Evolutionary conservation across 2,797 vertebrate species (phyloP).

Genomic region (Galaxias olidus): DNA sequence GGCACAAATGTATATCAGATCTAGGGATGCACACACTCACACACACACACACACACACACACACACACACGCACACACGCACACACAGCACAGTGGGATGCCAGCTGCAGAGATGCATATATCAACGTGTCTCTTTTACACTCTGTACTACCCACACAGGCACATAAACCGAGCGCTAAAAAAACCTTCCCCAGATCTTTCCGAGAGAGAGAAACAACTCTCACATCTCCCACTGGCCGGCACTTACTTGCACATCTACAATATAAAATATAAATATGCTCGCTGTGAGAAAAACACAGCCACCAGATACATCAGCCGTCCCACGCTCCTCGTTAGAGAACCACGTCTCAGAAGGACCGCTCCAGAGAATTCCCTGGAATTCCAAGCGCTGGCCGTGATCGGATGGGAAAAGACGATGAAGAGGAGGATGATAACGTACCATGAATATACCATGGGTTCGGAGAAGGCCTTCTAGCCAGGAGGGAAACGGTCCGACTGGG

Average conservation of each 20-base stretch:
- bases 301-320: conserved; percentile 60
- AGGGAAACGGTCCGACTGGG: conserved; percentile 7
- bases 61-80: conserved; percentile 14
- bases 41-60: not conserved
- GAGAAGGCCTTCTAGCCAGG: no score
- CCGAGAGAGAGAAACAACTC: not conserved
- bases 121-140: not conserved
- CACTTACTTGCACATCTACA: not conserved
- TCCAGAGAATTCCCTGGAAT: conserved; percentile 65
- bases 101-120: no score
- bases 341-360: conserved; percentile 42
- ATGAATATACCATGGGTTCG: no score
- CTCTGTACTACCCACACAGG: not conserved
- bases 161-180: not conserved
- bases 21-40: not conserved
- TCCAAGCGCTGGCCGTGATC: conserved; percentile 46
- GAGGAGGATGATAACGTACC: conserved; percentile 27
- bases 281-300: conserved; percentile 45
- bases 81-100: no score
- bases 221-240: conserved; percentile 2
- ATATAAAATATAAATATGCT: not conserved
- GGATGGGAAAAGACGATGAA: conserved; percentile 53
- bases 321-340: conserved; percentile 65
- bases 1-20: no score
- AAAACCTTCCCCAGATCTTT: no score